These are phyloP conservation scores for Acanthoscelides obtectus DNA, from an alignment of 2,888 invertebrate species.

Conservation along the genomic window DNA sequence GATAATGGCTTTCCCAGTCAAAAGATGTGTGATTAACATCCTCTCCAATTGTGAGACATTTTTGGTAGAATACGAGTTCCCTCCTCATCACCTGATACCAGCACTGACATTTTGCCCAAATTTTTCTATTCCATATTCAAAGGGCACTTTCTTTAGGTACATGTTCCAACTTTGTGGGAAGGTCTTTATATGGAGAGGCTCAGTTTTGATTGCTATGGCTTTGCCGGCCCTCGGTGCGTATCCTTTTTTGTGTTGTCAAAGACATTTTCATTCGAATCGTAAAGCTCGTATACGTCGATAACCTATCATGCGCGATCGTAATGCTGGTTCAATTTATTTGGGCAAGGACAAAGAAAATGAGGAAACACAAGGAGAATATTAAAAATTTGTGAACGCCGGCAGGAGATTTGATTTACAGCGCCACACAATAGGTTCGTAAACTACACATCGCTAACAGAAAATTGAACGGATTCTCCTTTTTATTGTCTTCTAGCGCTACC, in stretches of 20 bases:
- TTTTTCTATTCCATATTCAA: too few species aligned
- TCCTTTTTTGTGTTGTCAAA: not conserved
- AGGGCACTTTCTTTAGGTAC: too few species aligned
- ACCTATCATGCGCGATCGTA: not conserved
- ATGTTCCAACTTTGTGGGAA: too few species aligned
- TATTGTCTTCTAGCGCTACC: not conserved
- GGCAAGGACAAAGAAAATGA: not conserved
- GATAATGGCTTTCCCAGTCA: too few species aligned
- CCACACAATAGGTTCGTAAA: not conserved
- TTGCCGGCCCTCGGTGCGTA: not conserved
- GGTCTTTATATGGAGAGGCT: too few species aligned
- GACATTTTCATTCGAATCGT: not conserved
- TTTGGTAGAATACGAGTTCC: too few species aligned
- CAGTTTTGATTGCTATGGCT: too few species aligned
- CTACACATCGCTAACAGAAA: not conserved
- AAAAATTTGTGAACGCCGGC: not conserved
- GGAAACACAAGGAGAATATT: not conserved
- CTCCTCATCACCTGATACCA: too few species aligned
- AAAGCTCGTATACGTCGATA: not conserved
- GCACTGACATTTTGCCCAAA: too few species aligned
- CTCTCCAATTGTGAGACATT: too few species aligned
- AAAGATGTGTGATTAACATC: too few species aligned
- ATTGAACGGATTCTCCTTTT: not conserved
- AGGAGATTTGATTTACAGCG: not conserved
- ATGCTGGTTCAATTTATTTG: not conserved